Evolutionary conservation across 2,113 vertebrate species (phyloP), one percentile per base, ranked within the genome.

Genomic region (Mesembrinibis cayennensis): DNA sequence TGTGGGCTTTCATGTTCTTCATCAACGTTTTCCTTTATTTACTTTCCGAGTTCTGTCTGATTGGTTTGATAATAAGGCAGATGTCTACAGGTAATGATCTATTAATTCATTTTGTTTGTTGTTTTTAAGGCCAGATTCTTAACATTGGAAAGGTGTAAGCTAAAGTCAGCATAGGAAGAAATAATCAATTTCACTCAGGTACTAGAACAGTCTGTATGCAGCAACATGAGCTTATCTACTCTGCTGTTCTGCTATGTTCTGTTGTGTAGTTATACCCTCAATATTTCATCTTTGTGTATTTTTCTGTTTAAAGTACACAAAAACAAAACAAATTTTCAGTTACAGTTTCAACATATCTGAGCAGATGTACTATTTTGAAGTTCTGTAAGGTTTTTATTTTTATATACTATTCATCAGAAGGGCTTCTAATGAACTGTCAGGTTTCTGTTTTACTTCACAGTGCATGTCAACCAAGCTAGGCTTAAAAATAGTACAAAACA

Each of bases 11-110:
- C 99, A 99, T 66, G 93, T 99, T 78, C 99, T 99, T 88, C 99
- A 99, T 97, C 99, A 99, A 87, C 99, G 99, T 79, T 99, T 99
- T 94, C 99, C 99, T 55, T 97, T 99, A 16, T 99, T 99, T 97
- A 99, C 98, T 19, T 98, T 98, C 74, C 99, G 99, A 63, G 98
- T 99, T 27, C 98, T 99, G 87, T 99, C 99, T 10, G 99, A 99
- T 97, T 99, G 99, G 99, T 99, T 99, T 93, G 99, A 99, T 98
- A 99, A 99, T 97, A 98, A 98, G 96, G 98, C 98, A 49, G 98
- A 99, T 97, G 97, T 99, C 69, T 98, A 99, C 98, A 99, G 99
- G 99, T 99, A 98, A 98, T 55, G 16, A 72, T 89, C 61, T 82
- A 17, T 96, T 92, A 47, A 83, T 94, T 40, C 17, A 44, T 89